These are phyloP conservation scores for Rambutsinella grinnellia DNA, from an alignment of 2,888 invertebrate species.

Conservation along the genomic window DNA sequence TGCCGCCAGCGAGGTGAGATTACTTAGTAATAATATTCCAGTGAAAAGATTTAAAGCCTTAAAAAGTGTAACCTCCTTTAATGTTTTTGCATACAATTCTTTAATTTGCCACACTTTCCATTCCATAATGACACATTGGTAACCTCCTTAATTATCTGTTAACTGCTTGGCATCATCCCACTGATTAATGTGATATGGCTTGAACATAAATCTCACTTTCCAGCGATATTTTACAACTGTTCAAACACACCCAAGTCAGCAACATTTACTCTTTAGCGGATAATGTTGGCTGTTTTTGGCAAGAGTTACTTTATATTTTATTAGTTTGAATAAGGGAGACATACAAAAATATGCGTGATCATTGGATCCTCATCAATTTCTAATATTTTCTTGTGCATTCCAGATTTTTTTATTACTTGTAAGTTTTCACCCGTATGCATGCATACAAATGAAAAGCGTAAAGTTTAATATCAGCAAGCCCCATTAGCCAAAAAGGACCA, in stretches of 20 bases:
- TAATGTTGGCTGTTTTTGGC: neutral
- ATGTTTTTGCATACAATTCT: neutral
- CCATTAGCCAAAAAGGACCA: constrained; percentile 39
- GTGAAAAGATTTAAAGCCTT: no score
- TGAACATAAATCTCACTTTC: constrained; percentile 29
- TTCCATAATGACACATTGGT: constrained; percentile 8
- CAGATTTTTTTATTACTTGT: no score
- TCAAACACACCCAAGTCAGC: no score
- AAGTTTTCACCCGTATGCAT: no score
- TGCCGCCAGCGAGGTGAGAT: constrained; percentile 84
- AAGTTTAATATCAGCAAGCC: constrained; percentile 36
- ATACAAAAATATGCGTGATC: constrained; percentile 18
- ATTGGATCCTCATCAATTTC: constrained; percentile 43
- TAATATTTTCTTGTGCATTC: constrained; percentile 28
- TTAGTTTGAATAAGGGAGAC: no score
- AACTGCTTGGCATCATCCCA: constrained; percentile 38
- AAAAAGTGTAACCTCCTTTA: neutral
- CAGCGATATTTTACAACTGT: no score
- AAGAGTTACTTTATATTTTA: neutral
- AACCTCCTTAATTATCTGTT: constrained; percentile 41
- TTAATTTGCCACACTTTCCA: neutral
- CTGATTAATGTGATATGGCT: constrained; percentile 41
- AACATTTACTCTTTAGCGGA: neutral
- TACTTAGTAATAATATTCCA: no score
- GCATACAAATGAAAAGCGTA: no score